A percentile compares a stretch with the other conserved stretches of the same genome.
These are phyloP conservation scores for Furnarius figulus DNA, from an alignment of 2,113 vertebrate species.

Conservation along the genomic window DNA sequence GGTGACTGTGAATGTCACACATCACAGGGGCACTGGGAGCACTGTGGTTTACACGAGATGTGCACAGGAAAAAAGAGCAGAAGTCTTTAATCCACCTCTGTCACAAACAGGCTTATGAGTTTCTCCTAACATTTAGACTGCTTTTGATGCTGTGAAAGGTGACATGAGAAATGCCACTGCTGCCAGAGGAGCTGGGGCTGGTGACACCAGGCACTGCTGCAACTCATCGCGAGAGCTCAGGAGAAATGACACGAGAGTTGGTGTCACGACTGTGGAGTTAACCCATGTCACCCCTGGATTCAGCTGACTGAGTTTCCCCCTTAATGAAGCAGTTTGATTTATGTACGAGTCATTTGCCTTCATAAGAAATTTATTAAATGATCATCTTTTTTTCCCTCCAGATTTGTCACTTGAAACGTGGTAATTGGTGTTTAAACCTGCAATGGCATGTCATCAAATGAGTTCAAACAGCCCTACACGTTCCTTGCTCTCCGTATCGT, in stretches of 20 bases:
- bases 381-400: conserved; percentile 41
- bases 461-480: neutral
- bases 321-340: conserved; percentile 70
- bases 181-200: neutral
- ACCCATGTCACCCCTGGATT: conserved; percentile 46
- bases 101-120: neutral
- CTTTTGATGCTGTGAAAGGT: neutral
- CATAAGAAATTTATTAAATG: conserved; percentile 75
- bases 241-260: neutral
- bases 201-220: neutral
- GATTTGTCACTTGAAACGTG: conserved; percentile 46
- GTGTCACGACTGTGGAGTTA: conserved; percentile 37
- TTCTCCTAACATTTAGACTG: neutral
- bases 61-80: rapidly evolving
- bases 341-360: conserved; percentile 65
- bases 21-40: rapidly evolving
- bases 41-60: rapidly evolving
- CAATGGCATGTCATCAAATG: neutral
- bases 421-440: conserved; percentile 43
- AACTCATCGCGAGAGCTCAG: neutral
- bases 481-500: neutral
- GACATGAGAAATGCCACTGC: neutral
- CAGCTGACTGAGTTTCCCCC: conserved; percentile 26
- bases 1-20: rapidly evolving
- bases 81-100: neutral